Conservation (phyloP, 1,140 invertebrate species). For the Xylocopa sonorina region DNA sequence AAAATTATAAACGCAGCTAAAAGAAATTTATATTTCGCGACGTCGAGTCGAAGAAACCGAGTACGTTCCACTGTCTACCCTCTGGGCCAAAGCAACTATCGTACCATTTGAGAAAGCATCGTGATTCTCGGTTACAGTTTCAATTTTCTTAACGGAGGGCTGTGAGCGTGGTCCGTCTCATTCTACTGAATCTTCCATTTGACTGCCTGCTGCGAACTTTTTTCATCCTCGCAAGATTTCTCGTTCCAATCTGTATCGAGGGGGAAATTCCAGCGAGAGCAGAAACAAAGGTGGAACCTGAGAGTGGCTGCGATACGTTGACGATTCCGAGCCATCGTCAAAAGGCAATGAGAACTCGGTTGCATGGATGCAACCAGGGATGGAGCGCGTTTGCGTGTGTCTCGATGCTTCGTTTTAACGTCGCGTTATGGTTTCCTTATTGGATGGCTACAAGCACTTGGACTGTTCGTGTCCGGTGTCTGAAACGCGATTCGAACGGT, state of each 20-base stretch:
- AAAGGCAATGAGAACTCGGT: constrained; percentile 11
- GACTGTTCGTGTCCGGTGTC: not conserved
- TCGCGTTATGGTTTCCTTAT: not conserved
- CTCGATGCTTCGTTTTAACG: not conserved
- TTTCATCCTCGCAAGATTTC: constrained; percentile 43
- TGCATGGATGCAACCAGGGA: not conserved
- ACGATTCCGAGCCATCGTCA: constrained; percentile 34
- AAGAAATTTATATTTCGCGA: not conserved
- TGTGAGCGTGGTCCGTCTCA: constrained; percentile 4
- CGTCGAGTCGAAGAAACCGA: not conserved
- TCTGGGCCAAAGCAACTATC: not conserved
- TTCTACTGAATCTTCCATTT: constrained; percentile 21
- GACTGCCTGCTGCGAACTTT: constrained; percentile 34
- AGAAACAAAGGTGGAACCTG: constrained; percentile 21
- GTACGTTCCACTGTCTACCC: not conserved
- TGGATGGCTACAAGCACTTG: not conserved
- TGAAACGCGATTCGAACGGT: not conserved
- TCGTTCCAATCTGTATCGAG: constrained; percentile 41
- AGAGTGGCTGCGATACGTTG: constrained; percentile 47
- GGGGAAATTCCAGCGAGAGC: constrained; percentile 43
- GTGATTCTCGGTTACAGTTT: constrained; percentile 7
- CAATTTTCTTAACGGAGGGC: constrained; percentile 10
- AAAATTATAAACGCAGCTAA: not conserved
- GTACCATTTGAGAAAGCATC: not conserved
- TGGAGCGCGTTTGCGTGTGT: not conserved